Conservation (phyloP, 2,113 vertebrate species). For the Vulpes ferrilata region DNA sequence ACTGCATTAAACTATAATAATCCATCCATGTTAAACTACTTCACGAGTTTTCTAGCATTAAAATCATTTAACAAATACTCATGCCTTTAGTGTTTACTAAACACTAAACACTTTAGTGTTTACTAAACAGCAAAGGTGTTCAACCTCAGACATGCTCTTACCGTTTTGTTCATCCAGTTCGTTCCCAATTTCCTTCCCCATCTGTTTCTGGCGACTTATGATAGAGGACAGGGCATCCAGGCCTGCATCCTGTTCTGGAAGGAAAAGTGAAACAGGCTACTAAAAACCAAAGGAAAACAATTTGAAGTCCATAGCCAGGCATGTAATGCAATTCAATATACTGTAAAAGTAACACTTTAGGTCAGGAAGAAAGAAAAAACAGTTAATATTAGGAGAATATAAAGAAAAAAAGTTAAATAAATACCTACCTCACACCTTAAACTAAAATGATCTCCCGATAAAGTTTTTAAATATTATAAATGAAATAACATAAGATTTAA, state of each 20-base stretch:
- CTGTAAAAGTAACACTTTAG: not conserved
- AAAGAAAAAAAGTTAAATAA: constrained; percentile 3
- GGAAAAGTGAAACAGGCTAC: not conserved
- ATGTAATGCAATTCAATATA: not conserved
- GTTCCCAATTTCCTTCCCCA: constrained; percentile 98
- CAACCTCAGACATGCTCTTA: constrained; percentile 83
- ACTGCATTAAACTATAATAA: not conserved
- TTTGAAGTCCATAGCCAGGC: not conserved
- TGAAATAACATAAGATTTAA: not conserved
- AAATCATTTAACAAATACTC: not conserved
- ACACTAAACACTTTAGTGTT: not conserved
- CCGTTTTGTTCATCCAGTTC: constrained; percentile 98
- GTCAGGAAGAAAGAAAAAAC: not conserved
- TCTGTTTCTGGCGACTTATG: constrained; percentile 96
- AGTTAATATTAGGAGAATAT: constrained; percentile 3
- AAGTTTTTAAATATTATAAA: constrained; percentile 49
- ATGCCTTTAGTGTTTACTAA: not conserved
- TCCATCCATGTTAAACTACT: not conserved
- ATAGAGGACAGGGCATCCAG: constrained; percentile 95
- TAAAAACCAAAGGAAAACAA: not conserved
- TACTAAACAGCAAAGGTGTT: not conserved
- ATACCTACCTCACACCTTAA: not conserved
- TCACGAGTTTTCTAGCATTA: not conserved
- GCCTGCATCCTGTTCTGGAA: constrained; percentile 96
- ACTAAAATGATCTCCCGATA: not conserved